Percentiles rank a stretch among this genome's conserved stretches.
phyloP scores from a whole-genome alignment of 1,140 invertebrate genomes.

The Marisa cornuarietis region DNA sequence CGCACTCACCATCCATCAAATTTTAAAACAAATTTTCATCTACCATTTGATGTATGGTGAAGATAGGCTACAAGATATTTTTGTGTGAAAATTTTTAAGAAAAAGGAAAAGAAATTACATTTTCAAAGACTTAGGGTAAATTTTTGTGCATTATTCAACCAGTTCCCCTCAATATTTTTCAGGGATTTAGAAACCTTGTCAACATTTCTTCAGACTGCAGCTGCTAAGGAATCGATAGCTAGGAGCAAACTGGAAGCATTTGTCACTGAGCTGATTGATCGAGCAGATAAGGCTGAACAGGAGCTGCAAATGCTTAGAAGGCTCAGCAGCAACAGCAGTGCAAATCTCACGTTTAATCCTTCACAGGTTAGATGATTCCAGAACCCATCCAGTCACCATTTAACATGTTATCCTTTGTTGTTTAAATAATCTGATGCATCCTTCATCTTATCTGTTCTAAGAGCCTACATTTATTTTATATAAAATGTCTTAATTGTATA shows the following conservation, averaged over 20 bases:
- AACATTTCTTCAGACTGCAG: conserved; percentile 45
- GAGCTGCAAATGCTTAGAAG: conserved; percentile 41
- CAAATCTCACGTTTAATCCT: conserved; percentile 5
- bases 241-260: conserved; percentile 50
- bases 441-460: too few species aligned
- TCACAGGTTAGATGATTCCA: background rate
- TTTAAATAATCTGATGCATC: too few species aligned
- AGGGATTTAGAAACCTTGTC: conserved; percentile 51
- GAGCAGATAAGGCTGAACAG: conserved; percentile 52
- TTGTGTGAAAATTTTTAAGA: too few species aligned
- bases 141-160: too few species aligned
- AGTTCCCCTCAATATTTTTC: background rate
- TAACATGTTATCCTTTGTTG: background rate
- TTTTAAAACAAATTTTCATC: too few species aligned
- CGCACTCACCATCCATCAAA: too few species aligned
- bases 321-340: conserved; percentile 19
- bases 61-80: too few species aligned
- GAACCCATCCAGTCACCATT: background rate
- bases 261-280: conserved; percentile 52
- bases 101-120: too few species aligned
- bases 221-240: conserved; percentile 52
- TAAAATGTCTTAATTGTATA: too few species aligned
- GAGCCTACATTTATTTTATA: too few species aligned
- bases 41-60: too few species aligned
- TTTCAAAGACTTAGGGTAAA: too few species aligned